These are phyloP conservation scores for Pterocles burchelli DNA, from an alignment of 2,113 vertebrate genomes.

Conservation along the genomic window DNA sequence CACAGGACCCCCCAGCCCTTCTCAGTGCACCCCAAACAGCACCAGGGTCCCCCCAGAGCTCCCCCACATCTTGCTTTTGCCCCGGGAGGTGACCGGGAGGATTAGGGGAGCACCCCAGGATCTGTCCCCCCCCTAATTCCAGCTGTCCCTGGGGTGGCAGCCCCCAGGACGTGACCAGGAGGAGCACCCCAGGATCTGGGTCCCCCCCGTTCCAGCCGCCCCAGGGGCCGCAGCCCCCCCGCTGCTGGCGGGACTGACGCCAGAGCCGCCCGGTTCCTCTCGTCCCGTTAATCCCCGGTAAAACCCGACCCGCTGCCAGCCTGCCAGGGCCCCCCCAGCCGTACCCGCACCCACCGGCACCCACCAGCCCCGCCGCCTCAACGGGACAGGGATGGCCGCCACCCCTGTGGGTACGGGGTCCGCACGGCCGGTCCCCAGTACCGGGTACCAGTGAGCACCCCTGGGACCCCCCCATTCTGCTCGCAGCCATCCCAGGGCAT, in stretches of 20 bases:
- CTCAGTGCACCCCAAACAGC: background rate
- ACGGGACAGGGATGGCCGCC: background rate
- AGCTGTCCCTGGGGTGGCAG: too few species aligned
- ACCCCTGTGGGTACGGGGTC: background rate
- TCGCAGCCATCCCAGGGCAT: background rate
- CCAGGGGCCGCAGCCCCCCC: background rate
- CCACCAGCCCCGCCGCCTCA: background rate
- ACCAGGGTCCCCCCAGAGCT: background rate
- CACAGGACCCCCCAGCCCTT: background rate
- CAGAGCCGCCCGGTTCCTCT: too few species aligned
- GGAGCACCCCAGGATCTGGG: background rate
- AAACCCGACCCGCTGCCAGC: background rate
- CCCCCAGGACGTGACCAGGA: background rate
- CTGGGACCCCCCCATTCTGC: too few species aligned
- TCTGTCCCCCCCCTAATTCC: too few species aligned
- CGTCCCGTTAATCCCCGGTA: background rate
- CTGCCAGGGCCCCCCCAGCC: too few species aligned
- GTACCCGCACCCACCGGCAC: background rate
- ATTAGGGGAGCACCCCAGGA: background rate
- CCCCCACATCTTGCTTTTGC: accelerated
- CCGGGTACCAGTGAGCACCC: too few species aligned
- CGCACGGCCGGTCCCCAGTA: background rate
- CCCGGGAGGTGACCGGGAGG: background rate
- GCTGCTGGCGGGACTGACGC: background rate
- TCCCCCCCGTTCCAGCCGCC: background rate